A percentile compares a stretch with the other conserved stretches of the same genome.
Evolutionary conservation across 1,140 invertebrate species (phyloP).

Genomic region (Halyomorpha halys): DNA sequence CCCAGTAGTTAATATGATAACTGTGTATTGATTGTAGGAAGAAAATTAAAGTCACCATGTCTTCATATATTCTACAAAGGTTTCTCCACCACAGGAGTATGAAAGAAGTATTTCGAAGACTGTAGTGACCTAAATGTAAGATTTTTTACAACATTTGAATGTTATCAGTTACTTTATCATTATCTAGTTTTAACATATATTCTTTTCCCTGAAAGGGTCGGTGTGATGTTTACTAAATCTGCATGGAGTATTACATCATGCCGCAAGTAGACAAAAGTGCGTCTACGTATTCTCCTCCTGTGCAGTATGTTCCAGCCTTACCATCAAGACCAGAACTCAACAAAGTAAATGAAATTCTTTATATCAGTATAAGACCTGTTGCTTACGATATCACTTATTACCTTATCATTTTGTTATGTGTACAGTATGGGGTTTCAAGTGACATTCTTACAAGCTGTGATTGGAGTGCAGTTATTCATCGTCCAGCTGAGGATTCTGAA

Average conservation of each 20-base stretch:
- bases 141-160: background rate
- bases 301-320: constrained; percentile 25
- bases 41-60: background rate
- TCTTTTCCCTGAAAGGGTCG: background rate
- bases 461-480: constrained; percentile 37
- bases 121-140: constrained; percentile 5
- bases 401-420: constrained; percentile 12
- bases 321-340: constrained; percentile 23
- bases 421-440: constrained; percentile 20
- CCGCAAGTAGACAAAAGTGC: constrained; percentile 31
- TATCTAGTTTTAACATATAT: background rate
- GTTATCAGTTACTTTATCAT: background rate
- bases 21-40: too few species aligned
- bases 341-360: constrained; percentile 17
- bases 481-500: constrained; percentile 37
- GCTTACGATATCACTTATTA: background rate
- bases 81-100: background rate
- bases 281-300: constrained; percentile 26
- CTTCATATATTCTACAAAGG: background rate
- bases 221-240: constrained; percentile 26
- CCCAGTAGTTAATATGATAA: too few species aligned
- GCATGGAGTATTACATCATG: constrained; percentile 33
- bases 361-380: background rate
- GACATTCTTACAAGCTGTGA: constrained; percentile 34
- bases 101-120: background rate